Percentiles rank a stretch among this genome's conserved stretches.
Evolutionary conservation across 2,888 invertebrate genomes (phyloP).

Genomic region (Empis livida): DNA sequence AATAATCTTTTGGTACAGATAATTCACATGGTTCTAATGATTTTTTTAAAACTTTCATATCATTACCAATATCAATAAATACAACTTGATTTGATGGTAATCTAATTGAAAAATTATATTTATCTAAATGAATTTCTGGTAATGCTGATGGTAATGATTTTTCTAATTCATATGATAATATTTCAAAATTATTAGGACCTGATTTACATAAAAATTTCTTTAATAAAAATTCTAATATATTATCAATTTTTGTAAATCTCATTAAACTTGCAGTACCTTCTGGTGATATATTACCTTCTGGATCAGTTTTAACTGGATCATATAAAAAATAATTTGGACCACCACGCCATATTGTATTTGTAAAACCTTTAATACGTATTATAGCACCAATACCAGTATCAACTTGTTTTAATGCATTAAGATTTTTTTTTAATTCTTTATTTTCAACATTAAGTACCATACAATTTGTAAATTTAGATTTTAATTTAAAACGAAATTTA

Average conservation of each 20-base stretch:
- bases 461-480: slow-evolving; percentile 3
- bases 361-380: slow-evolving; percentile 26
- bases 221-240: slow-evolving; percentile 23
- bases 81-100: slow-evolving; percentile 8
- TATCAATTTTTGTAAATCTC: slow-evolving; percentile 23
- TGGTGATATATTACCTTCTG: slow-evolving; percentile 25
- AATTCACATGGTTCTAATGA: not conserved
- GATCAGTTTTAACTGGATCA: slow-evolving; percentile 36
- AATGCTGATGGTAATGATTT: not conserved
- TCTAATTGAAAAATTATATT: not conserved
- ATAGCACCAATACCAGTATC: slow-evolving; percentile 23
- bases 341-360: slow-evolving; percentile 35
- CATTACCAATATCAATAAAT: slow-evolving; percentile 7
- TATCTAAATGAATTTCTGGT: slow-evolving; percentile 1
- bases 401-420: slow-evolving; percentile 8
- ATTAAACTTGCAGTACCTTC: slow-evolving; percentile 33
- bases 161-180: slow-evolving; percentile 3
- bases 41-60: slow-evolving; percentile 8
- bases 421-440: slow-evolving; percentile 8
- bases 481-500: slow-evolving; percentile 10
- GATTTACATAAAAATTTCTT: slow-evolving; percentile 20
- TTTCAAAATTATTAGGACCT: slow-evolving; percentile 10
- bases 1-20: slow-evolving; percentile 3
- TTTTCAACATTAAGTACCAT: not conserved
- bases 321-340: slow-evolving; percentile 35